Percentiles rank a stretch among this genome's conserved stretches.
Evolutionary conservation across 2,888 invertebrate species (phyloP).

Genomic region (Xylota sylvarum): DNA sequence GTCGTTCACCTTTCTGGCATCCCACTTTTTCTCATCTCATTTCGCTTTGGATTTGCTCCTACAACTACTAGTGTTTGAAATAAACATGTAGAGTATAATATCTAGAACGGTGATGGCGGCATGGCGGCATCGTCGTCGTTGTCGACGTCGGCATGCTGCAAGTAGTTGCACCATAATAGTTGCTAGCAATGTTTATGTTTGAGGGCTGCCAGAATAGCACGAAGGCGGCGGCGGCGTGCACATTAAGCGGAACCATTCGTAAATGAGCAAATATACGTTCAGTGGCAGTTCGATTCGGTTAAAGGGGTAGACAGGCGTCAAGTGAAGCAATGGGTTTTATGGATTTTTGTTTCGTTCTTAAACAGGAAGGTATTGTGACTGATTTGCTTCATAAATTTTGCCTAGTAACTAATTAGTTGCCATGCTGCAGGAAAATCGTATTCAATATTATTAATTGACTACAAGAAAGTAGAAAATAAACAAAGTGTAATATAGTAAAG

Average conservation of each 20-base stretch:
- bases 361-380: background rate
- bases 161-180: constrained; percentile 43
- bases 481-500: background rate
- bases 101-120: constrained; percentile 52
- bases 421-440: background rate
- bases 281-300: constrained; percentile 27
- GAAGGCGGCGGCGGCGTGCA: constrained; percentile 45
- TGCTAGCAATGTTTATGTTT: constrained; percentile 40
- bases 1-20: constrained; percentile 61
- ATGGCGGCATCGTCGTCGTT: constrained; percentile 28
- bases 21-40: constrained; percentile 51
- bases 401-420: background rate
- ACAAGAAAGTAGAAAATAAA: no score
- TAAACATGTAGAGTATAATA: constrained; percentile 26
- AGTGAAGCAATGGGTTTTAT: constrained; percentile 19
- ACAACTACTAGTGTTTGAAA: constrained; percentile 45
- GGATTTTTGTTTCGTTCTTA: no score
- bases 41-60: constrained; percentile 25
- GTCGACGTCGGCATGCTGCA: constrained; percentile 25
- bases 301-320: constrained; percentile 2
- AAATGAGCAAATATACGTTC: constrained; percentile 49
- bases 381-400: constrained; percentile 21
- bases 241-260: constrained; percentile 48
- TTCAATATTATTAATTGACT: background rate
- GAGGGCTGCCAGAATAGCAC: constrained; percentile 22